Base-by-base conservation (phyloP, 2,888 invertebrate genomes). In the Ischnura elegans region DNA sequence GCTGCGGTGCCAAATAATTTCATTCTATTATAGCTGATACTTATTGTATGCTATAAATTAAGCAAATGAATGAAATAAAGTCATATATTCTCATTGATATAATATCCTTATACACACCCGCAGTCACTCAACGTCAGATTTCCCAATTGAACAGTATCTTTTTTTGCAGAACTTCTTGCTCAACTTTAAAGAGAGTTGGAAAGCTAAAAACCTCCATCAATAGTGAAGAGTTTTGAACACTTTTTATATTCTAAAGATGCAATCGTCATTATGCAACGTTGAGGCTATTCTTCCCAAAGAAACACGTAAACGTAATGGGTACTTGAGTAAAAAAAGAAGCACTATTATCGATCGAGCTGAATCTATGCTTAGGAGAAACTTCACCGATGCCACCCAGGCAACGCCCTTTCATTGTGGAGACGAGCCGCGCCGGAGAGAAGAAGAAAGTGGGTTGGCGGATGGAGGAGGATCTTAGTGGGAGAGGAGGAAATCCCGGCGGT, bases 401-500 rank as follows among this genome's bases (percentile, higher is more conserved):
- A 76, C 76, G 76, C 76, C 76, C 76, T 36, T 76, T 16, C 16
- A 36, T 76, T 76, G 76, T 76, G 29, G 29, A 36, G 36, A 76
- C 76, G 76, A 61, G 25, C 25, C n/a, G n/a, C 51, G 51, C 13
- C 19, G 51, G 51, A 13, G 13, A 8, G 76, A 61, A 16, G 25
- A 76, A 76, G 76, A 76, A 76, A 76, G 76, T 76, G 76, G 76
- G 76, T 76, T 76, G 76, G 76, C 76, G 76, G 76, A 36, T 8
- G 36, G 76, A 47, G n/a, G 66, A 76, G 36, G 76, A 76, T 76
- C 76, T 25, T 21, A 76, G 4, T 76, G 13, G 13, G 13, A 51
- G 51, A 19, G 4, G 51, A 51, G 76, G 76, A 36, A 76, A 76
- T 76, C 36, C 76, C 66, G 13, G 6, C 66, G n/a, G 8, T 5